Evolutionary conservation across 2,888 invertebrate species (phyloP), one percentile per base, ranked within the genome.

Genomic region (Arrhopalites spinosus): DNA sequence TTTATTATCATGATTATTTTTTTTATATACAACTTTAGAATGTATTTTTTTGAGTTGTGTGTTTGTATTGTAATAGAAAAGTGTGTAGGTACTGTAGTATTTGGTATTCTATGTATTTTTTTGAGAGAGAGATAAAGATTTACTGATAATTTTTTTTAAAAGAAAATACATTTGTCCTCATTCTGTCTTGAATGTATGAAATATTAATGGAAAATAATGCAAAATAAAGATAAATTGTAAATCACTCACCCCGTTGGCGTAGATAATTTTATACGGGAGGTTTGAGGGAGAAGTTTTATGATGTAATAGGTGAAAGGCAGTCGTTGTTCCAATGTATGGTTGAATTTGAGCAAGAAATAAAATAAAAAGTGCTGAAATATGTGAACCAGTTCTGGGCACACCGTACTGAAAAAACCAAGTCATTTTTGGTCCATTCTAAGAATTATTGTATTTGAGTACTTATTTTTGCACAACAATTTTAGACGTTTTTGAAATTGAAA

Each of bases 161-260:
- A n/a, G n/a, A n/a, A n/a, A n/a, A n/a, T n/a, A n/a, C n/a, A n/a
- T n/a, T n/a, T n/a, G n/a, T n/a, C n/a, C n/a, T n/a, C n/a, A n/a
- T n/a, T n/a, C n/a, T n/a, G n/a, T n/a, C n/a, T n/a, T n/a, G n/a
- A n/a, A n/a, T n/a, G n/a, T n/a, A n/a, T n/a, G n/a, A n/a, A n/a
- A n/a, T n/a, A n/a, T n/a, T n/a, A n/a, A n/a, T 2, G n/a, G 66
- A 27, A n/a, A 66, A 27, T 13, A n/a, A 43, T 27, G 7, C 1
- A 43, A 5, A 7, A 66, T 45, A 47, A 47, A 13, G 2, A 23
- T 43, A 43, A 68, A 25, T 68, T 7, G 2, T 23, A 23, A 1
- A 23, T 17, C 50, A 61, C 74, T 82, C 78, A 82, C 82, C 81
- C 82, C 82, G 78, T 81, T 82, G 20, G 81, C 82, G 75, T 82